phyloP scores from a whole-genome alignment of 1,140 invertebrate genomes.

The Drosophila cardini region DNA sequence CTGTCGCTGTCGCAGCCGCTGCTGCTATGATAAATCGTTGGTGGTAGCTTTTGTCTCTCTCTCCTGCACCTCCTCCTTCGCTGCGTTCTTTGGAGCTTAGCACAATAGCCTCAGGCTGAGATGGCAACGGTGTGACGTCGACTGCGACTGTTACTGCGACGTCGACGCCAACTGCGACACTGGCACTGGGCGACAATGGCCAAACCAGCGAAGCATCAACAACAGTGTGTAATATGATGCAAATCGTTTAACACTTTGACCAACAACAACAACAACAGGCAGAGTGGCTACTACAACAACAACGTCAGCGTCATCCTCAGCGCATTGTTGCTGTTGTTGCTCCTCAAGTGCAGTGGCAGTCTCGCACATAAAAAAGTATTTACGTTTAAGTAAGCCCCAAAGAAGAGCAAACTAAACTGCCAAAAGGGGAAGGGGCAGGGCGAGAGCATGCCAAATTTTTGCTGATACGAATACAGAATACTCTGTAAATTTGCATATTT shows the following conservation, averaged over 20 bases:
- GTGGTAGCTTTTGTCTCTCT: constrained; percentile 57
- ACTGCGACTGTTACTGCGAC: constrained; percentile 2
- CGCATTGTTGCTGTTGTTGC: constrained; percentile 64
- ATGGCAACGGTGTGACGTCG: not conserved
- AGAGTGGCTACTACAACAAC: constrained; percentile 30
- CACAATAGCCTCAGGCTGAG: constrained; percentile 61
- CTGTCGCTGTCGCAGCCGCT: constrained; percentile 61
- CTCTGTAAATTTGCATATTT: constrained; percentile 17
- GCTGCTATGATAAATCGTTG: constrained; percentile 79
- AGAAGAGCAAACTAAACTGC: constrained; percentile 42
- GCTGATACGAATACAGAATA: constrained; percentile 9
- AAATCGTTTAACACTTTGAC: constrained; percentile 82
- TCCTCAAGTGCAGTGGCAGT: constrained; percentile 66
- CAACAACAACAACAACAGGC: constrained; percentile 51
- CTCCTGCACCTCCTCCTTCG: constrained; percentile 39
- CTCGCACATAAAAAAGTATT: constrained; percentile 53
- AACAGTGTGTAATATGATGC: constrained; percentile 79
- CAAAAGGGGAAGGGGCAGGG: constrained; percentile 25
- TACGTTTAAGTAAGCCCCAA: constrained; percentile 49
- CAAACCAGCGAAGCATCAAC: constrained; percentile 58
- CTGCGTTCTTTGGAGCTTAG: constrained; percentile 56
- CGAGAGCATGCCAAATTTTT: constrained; percentile 9
- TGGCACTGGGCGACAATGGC: constrained; percentile 72
- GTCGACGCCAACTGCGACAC: constrained; percentile 7
- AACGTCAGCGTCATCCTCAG: constrained; percentile 53